A percentile compares a stretch with the other conserved stretches of the same genome.
phyloP scores from a whole-genome alignment of 1,140 invertebrate species.

The Tetramorium parvispinum region DNA sequence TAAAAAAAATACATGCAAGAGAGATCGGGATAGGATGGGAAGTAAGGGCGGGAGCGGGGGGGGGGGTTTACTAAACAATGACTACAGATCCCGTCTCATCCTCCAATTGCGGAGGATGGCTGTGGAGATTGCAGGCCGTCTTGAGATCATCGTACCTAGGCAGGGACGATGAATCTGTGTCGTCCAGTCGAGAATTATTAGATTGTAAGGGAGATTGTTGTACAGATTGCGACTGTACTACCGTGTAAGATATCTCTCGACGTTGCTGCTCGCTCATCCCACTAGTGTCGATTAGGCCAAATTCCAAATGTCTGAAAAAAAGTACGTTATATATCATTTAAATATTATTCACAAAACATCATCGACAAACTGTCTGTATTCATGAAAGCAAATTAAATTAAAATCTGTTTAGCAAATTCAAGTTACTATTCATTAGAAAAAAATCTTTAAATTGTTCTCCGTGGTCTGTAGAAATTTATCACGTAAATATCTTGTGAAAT shows the following conservation, averaged over 20 bases:
- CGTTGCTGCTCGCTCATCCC: conserved; percentile 96
- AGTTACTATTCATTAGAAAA: not conserved
- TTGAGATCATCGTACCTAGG: conserved; percentile 86
- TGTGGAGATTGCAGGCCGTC: conserved; percentile 83
- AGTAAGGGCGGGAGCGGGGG: not conserved
- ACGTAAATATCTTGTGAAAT: not conserved
- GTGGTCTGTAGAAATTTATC: not conserved
- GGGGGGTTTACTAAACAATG: conserved; percentile 81
- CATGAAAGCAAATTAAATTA: not conserved
- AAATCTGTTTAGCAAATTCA: not conserved
- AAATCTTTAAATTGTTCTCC: not conserved
- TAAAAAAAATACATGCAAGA: conserved; percentile 72
- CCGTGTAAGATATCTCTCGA: conserved; percentile 96
- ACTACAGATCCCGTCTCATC: conserved; percentile 86
- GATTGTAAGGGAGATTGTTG: conserved; percentile 79
- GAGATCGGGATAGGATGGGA: not conserved
- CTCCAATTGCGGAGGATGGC: conserved; percentile 83
- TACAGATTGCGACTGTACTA: conserved; percentile 88
- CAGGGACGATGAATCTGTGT: conserved; percentile 77
- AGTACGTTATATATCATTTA: conserved; percentile 35
- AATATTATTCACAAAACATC: not conserved
- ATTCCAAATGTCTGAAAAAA: conserved; percentile 91
- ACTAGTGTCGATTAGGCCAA: conserved; percentile 94
- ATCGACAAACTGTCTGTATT: not conserved
- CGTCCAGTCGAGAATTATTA: conserved; percentile 82